Percentiles rank a stretch among this genome's conserved stretches.
These are phyloP conservation scores for Arnoldichthys spilopterus DNA, from an alignment of 2,797 vertebrate species.

Conservation along the genomic window DNA sequence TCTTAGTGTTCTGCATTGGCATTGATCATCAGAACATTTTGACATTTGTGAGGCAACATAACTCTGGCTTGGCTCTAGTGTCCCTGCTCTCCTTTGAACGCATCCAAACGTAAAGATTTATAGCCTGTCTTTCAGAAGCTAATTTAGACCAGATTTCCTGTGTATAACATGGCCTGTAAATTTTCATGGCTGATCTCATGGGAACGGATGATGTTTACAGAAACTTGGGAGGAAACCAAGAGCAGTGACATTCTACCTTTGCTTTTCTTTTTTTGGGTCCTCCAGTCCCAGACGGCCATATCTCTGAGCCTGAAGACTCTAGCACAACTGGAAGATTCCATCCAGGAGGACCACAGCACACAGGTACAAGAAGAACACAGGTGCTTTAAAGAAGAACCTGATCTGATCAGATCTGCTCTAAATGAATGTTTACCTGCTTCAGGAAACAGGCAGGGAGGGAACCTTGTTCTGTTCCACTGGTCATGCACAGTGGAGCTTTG, in stretches of 20 bases:
- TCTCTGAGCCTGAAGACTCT: conserved; percentile 31
- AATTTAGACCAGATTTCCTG: conserved; percentile 55
- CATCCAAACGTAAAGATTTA: conserved; percentile 1
- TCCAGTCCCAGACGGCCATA: conserved; percentile 53
- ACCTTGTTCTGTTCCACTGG: neutral
- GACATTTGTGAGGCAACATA: neutral
- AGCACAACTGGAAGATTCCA: conserved; percentile 38
- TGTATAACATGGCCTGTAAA: conserved; percentile 10
- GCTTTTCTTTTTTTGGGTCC: conserved; percentile 21
- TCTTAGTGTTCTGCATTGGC: conserved; percentile 1
- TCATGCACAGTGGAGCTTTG: neutral
- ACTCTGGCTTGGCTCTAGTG: neutral
- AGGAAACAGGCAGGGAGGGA: conserved; percentile 18
- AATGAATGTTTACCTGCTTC: conserved; percentile 24
- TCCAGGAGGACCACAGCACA: conserved; percentile 16
- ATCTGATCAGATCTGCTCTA: neutral
- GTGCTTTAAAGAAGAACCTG: neutral
- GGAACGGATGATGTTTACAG: conserved; percentile 57
- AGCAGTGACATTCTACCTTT: conserved; percentile 42
- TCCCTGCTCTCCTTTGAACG: neutral
- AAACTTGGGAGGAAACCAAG: conserved; percentile 32
- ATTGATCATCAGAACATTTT: neutral
- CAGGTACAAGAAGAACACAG: no score
- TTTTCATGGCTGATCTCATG: conserved; percentile 14
- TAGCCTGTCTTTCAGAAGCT: conserved; percentile 19